Base-by-base conservation (phyloP, 2,113 vertebrate species). In the Argyrosomus japonicus region DNA sequence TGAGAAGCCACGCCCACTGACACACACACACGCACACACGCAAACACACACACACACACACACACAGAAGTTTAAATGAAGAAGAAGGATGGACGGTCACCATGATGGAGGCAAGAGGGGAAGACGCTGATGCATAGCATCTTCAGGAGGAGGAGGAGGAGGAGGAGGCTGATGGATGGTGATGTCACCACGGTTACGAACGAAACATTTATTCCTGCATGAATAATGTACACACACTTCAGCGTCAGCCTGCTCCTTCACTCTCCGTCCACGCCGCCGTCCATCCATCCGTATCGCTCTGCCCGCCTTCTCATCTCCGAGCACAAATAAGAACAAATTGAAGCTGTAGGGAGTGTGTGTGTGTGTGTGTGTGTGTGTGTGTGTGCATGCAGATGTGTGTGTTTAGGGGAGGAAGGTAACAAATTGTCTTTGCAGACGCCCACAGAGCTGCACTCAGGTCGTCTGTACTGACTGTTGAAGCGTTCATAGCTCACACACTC, bases 241-340 rank as follows among this genome's bases (percentile, higher is more conserved):
- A 70, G 69, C 21, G 15, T 86, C 87, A 67, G 68, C 82, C 51
- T 17, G 13, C 69, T 83, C 62, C 57, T 68, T 57, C 23, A 3
- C 56, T 71, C 75, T 57, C 50, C 0, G 64, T 82, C 83, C 82
- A n/a, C 7, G 23, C 54, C 2, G 68, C 58, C 13, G n/a, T 60
- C 85, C 88, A 85, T 72, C 87, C 89, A 89, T 77, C 87, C 83
- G 23, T 61, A 81, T 87, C 88, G 19, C 56, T 80, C 68, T 48
- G 70, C 80, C 87, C 23, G 80, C 86, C 91, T 87, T 25, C 88
- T 84, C 89, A 82, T 87, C 84, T 82, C 87, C 1, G 11, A 77
- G 50, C 78, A 83, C 88, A 88, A 91, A 90, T 87, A 88, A 79
- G 82, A 91, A 84, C 91, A 91, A 91, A 90, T 86, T 88, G 84